Percentiles rank a stretch among this genome's conserved stretches.
phyloP scores from a whole-genome alignment of 2,797 vertebrate genomes.

The Threskiornis aethiopicus region DNA sequence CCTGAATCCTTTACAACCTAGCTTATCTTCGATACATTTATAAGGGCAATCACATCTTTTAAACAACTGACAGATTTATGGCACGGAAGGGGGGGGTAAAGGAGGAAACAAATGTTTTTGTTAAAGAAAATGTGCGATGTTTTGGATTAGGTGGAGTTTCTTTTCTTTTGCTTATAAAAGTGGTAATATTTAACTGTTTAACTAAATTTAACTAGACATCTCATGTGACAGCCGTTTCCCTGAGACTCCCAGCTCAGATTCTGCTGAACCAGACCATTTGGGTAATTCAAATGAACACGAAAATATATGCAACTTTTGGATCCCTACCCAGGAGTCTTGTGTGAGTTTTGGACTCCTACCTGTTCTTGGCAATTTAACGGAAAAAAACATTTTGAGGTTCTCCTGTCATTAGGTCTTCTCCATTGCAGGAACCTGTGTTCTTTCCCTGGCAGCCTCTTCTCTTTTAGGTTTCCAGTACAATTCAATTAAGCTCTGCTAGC shows the following conservation, averaged over 20 bases:
- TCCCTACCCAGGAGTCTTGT: not conserved
- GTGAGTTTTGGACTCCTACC: constrained; percentile 26
- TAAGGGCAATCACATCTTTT: constrained; percentile 57
- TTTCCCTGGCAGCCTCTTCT: not conserved
- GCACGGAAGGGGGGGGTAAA: not conserved
- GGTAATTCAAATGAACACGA: not conserved
- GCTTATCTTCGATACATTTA: constrained; percentile 60
- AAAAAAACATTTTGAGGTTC: constrained; percentile 2
- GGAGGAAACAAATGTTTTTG: constrained; percentile 26
- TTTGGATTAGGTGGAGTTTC: constrained; percentile 6
- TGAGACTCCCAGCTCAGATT: constrained; percentile 36
- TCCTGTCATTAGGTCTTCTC: not conserved
- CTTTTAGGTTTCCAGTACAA: not conserved
- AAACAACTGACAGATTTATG: constrained; percentile 47
- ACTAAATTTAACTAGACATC: constrained; percentile 25
- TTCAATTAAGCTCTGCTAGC: not conserved
- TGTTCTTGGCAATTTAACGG: not conserved
- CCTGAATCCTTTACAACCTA: constrained; percentile 61
- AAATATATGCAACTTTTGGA: not conserved
- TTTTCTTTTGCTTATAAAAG: not conserved
- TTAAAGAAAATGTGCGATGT: constrained; percentile 7
- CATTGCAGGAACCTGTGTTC: not conserved
- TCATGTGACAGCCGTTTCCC: not conserved
- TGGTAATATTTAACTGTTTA: constrained; percentile 5
- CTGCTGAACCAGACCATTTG: constrained; percentile 29